phyloP scores from a whole-genome alignment of 2,797 vertebrate genomes.

The Crenichthys baileyi region DNA sequence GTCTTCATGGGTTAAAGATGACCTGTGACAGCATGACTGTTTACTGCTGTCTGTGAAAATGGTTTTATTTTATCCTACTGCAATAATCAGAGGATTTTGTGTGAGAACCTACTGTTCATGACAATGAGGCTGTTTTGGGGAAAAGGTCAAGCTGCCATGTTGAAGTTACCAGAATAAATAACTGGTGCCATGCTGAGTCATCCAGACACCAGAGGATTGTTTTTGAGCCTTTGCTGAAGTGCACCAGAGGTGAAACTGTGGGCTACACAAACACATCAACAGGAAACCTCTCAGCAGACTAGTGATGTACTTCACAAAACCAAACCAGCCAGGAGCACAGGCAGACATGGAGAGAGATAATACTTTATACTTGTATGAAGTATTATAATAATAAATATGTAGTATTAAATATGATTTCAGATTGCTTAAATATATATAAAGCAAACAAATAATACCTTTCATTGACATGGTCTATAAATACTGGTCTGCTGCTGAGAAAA shows the following conservation, averaged over 20 bases:
- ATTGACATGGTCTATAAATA: not conserved
- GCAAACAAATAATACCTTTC: not conserved
- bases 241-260: not conserved
- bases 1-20: conserved; percentile 12
- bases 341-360: not conserved
- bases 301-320: not conserved
- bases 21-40: conserved; percentile 8
- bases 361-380: not conserved
- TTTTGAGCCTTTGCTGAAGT: conserved; percentile 14
- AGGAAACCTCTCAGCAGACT: conserved; percentile 21
- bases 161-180: conserved; percentile 2
- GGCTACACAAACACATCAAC: conserved; percentile 8
- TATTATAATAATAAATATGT: not conserved
- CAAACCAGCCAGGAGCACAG: not conserved
- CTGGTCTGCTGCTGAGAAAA: no score
- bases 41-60: no score
- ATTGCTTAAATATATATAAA: no score
- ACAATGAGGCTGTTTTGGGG: not conserved
- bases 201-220: conserved; percentile 6
- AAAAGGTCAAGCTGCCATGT: not conserved
- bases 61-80: not conserved
- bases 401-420: no score
- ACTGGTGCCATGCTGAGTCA: conserved; percentile 12
- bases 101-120: no score
- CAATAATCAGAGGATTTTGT: not conserved